phyloP scores from a whole-genome alignment of 2,797 vertebrate genomes.

The Chelidonichthys spinosus region DNA sequence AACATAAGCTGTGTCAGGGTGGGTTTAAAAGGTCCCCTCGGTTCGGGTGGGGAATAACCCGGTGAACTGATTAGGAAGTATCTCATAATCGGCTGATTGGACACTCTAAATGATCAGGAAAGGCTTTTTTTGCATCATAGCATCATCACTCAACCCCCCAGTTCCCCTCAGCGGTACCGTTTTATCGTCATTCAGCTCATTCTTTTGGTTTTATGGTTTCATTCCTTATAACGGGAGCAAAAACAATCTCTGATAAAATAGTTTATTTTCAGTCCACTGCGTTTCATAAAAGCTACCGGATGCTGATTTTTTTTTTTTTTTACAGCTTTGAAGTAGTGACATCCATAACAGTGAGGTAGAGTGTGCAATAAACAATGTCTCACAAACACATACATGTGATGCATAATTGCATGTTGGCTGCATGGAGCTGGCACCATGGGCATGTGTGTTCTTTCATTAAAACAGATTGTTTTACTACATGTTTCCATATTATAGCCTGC shows the following conservation, averaged over 20 bases:
- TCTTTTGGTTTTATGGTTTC: not conserved
- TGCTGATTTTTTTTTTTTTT: not conserved
- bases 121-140: not conserved
- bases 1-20: not conserved
- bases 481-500: not conserved
- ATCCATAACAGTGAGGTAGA: not conserved
- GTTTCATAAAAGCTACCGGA: not conserved
- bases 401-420: not conserved
- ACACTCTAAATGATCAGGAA: not conserved
- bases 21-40: not conserved
- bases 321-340: not conserved
- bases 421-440: not conserved
- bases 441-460: not conserved
- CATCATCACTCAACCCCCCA: not conserved
- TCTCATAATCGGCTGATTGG: not conserved
- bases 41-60: not conserved
- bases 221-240: not conserved
- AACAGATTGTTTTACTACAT: not conserved
- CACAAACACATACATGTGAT: constrained; percentile 11
- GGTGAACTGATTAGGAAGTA: not conserved
- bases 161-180: not conserved
- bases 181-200: constrained; percentile 1
- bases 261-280: not conserved
- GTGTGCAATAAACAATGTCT: not conserved
- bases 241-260: not conserved